Base-by-base conservation (phyloP, 1,140 invertebrate genomes). In the Nylanderia fulva region DNA sequence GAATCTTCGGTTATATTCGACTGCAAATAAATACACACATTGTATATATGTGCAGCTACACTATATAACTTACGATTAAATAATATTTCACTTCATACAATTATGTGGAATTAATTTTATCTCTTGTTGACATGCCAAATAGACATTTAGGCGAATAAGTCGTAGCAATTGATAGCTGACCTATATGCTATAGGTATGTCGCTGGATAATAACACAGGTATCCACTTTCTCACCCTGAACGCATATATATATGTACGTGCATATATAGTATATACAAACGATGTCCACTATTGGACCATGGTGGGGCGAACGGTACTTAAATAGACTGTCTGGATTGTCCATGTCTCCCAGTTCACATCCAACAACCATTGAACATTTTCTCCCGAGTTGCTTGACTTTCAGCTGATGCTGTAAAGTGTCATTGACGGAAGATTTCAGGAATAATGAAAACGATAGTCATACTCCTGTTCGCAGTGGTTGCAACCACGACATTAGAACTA, bases 291-390 rank as follows among this genome's bases (percentile, higher is more conserved):
- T 15, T 33, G 15, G 13, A 48, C 15, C 11, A 61, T 85, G 74
- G 86, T 86, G 84, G 86, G 86, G 90, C 82, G 85, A 85, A 71
- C 86, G 74, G 18, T 61, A 72, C 77, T 92, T 93, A 93, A 91
- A 93, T 91, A 93, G 71, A 87, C 88, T 90, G 90, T 75, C 91
- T 92, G 85, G 27, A 91, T 90, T 92, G 90, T 91, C 88, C 64
- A 87, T 87, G 83, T 91, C 74, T 90, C 90, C 77, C 91, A 92
- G 88, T 92, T 66, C 72, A 86, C 83, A 83, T 85, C 79, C 60
- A 61, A 56, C 85, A 36, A n/a, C 45, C 29, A 79, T 3, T 85
- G 88, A 89, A 75, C 85, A 88, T 79, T 88, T 79, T 48, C 86
- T 60, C 74, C 83, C 6, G 7, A 63, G 15, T 4, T 77, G 9